Evolutionary conservation across 2,888 invertebrate species (phyloP).

Genomic region (Chirona hameri): DNA sequence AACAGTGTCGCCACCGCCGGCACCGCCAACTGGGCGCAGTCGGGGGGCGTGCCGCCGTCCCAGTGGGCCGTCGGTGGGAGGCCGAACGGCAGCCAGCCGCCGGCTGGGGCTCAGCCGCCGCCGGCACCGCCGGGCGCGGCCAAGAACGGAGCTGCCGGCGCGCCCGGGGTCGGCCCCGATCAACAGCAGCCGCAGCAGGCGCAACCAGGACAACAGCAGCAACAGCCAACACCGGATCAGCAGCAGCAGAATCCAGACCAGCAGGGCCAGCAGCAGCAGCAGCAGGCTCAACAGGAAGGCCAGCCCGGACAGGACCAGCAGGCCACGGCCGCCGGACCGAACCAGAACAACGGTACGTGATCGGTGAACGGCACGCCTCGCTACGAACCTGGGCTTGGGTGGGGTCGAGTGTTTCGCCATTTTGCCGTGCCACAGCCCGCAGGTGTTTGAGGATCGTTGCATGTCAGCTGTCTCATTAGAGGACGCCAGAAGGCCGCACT

Average conservation of each 20-base stretch:
- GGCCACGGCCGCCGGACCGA: not conserved
- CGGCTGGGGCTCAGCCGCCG: not conserved
- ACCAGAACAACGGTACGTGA: not conserved
- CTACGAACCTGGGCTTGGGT: no score
- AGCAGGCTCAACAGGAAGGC: not conserved
- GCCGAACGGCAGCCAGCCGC: not conserved
- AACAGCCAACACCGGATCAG: not conserved
- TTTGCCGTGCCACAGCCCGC: no score
- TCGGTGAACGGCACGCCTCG: no score
- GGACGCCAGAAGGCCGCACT: no score
- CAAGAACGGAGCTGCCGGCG: not conserved
- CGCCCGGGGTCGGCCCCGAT: not conserved
- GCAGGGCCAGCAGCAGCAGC: not conserved
- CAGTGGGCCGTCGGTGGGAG: not conserved
- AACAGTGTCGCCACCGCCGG: not conserved
- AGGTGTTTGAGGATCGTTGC: not conserved
- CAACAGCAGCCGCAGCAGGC: not conserved
- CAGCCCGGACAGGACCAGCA: not conserved
- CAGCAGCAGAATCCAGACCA: not conserved
- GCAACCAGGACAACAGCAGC: not conserved
- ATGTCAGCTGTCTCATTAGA: not conserved
- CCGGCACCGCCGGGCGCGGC: not conserved
- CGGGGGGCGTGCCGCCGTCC: not conserved
- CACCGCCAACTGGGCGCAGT: constrained; percentile 8
- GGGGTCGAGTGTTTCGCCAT: no score